Percentiles rank a stretch among this genome's conserved stretches.
These are phyloP conservation scores for Macrosiphum euphorbiae DNA, from an alignment of 2,888 invertebrate genomes.

Conservation along the genomic window DNA sequence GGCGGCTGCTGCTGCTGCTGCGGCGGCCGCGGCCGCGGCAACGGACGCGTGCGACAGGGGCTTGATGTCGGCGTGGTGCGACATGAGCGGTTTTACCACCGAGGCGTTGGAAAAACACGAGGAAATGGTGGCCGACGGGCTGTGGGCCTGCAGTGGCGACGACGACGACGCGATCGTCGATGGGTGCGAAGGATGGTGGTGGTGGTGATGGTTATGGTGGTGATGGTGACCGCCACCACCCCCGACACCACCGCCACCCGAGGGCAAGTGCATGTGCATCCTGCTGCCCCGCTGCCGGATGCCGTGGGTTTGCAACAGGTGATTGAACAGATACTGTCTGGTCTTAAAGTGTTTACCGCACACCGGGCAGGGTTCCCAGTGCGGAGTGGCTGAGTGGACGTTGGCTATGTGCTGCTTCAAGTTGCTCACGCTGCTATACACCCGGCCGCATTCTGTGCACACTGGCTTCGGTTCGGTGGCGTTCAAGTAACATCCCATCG, in stretches of 20 bases:
- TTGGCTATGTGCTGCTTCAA: constrained; percentile 83
- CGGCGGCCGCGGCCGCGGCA: constrained; percentile 22
- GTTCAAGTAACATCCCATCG: constrained; percentile 63
- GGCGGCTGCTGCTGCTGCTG: constrained; percentile 55
- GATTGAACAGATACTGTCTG: constrained; percentile 83
- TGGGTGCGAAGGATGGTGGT: constrained; percentile 50
- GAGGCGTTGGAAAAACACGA: constrained; percentile 60
- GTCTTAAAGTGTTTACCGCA: constrained; percentile 84
- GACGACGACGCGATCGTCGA: constrained; percentile 39
- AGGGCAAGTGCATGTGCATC: constrained; percentile 66
- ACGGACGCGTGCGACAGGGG: constrained; percentile 22
- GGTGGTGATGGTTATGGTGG: constrained; percentile 39
- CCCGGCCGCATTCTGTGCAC: constrained; percentile 69
- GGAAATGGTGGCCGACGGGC: constrained; percentile 66
- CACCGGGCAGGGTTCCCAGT: constrained; percentile 81
- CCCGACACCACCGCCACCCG: background rate
- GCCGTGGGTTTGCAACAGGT: constrained; percentile 82
- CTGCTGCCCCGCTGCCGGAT: constrained; percentile 75
- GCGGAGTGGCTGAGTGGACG: constrained; percentile 80
- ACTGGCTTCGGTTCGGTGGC: constrained; percentile 68
- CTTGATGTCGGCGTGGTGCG: constrained; percentile 41
- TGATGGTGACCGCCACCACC: constrained; percentile 11
- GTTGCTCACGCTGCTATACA: constrained; percentile 74
- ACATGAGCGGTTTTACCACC: constrained; percentile 61
- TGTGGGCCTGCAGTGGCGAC: background rate